Evolutionary conservation across 2,888 invertebrate species (phyloP).

Genomic region (Eubasilissa splendida): DNA sequence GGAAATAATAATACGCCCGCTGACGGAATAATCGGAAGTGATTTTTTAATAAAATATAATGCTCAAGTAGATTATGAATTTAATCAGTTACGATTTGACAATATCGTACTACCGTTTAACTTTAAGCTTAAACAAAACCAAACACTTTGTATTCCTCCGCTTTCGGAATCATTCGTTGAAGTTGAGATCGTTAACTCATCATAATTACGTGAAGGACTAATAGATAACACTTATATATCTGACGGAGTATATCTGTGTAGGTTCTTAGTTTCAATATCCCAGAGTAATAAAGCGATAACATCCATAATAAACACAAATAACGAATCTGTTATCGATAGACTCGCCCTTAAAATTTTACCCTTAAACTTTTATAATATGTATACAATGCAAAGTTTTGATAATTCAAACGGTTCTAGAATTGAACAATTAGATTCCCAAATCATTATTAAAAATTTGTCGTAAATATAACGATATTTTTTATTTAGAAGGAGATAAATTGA

Average conservation of each 20-base stretch:
- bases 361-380: neutral
- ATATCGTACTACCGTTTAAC: neutral
- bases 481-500: slow-evolving; percentile 19
- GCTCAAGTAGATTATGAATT: slow-evolving; percentile 14
- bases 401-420: neutral
- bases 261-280: neutral
- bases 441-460: neutral
- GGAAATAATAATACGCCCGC: slow-evolving; percentile 21
- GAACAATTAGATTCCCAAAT: neutral
- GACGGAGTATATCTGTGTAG: slow-evolving; percentile 1
- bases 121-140: neutral
- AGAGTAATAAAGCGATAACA: neutral
- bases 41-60: slow-evolving; percentile 19
- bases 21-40: slow-evolving; percentile 21
- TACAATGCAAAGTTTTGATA: neutral
- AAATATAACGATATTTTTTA: slow-evolving; percentile 22
- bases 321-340: neutral
- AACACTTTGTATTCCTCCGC: neutral
- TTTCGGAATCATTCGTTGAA: neutral
- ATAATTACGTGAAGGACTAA: neutral
- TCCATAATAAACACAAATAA: neutral
- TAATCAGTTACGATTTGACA: neutral
- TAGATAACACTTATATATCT: neutral
- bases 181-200: neutral
- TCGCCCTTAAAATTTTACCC: neutral